Evolutionary conservation across 2,113 vertebrate genomes (phyloP), one percentile per base, ranked within the genome.

Genomic region (Heterochromis multidens): DNA sequence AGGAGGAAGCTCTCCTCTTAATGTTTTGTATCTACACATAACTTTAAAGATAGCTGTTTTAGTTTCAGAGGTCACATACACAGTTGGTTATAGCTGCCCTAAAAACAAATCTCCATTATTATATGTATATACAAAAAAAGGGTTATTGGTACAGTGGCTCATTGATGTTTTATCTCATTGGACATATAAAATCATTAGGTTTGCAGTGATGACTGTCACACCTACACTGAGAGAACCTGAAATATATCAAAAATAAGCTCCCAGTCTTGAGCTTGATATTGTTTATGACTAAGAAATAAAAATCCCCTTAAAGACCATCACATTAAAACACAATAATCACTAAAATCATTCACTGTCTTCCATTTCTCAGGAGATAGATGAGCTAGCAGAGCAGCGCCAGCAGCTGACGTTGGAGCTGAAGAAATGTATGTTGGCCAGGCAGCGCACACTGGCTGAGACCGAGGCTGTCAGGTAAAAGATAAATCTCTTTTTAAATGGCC

Each of bases 391-490:
- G 1, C 12, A 5, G 31, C 57, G 27, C 5, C 17, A 16, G 16
- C 59, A 65, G 35, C 27, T 65, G 16, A 9, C 6, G 0, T 0
- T 6, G 16, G 49, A 83, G 59, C 40, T 11, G 4, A 29, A 40
- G 6, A 35, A 83, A 27, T 19, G 3, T 21, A 1, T 1, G 9
- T 8, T 11, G n/a, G 27, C 21, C 14, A 60, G 23, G 46, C 33
- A 17, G 19, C 7, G 0, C 19, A 11, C 25, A 19, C 33, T 27
- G 60, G n/a, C 4, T 16, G 3, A 63, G 52, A 57, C 25, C 12
- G 27, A 25, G 13, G 35, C 13, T 65, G 60, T 78, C 82, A 46
- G 82, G 82, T 77, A 62, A 8, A 54, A 11, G 43, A 46, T 29
- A 29, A 1, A 58, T 46, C 5, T 29, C 7, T 46, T 12, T 56